Base-by-base conservation (phyloP, 2,113 vertebrate species). In the Dolichallabes microphthalmus region DNA sequence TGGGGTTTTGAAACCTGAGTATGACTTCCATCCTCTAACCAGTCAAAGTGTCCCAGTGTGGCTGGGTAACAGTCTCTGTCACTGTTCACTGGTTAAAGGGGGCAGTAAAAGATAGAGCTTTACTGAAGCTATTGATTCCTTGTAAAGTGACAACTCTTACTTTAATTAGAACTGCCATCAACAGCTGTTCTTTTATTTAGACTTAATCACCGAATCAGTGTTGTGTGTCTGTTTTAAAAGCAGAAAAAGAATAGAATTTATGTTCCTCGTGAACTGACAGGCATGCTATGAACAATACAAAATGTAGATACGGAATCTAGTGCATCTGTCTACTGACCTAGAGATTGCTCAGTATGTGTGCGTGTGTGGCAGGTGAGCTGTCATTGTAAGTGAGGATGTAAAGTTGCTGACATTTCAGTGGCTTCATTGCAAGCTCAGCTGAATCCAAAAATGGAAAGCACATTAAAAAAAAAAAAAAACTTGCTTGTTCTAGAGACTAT, bases 101-200 rank as follows among this genome's bases (percentile, higher is more conserved):
- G 53, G 19, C 61, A 74, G 61, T 88, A 82, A 85, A 88, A 85
- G 73, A 85, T 81, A 55, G 32, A 84, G 63, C 82, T 83, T 76
- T 71, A 79, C 82, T 78, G 61, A 83, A 74, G 88, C 85, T 82
- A 88, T 86, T 79, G 88, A 88, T 88, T 85, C 85, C 79, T 69
- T 30, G 53, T 87, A 85, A 86, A 82, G 83, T 86, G 85, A 86
- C 82, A 85, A 61, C 84, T 81, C 82, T 57, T 61, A 75, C 80
- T 80, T 82, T 89, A 89, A 89, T 89, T 88, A 86, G 55, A 88
- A 52, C 77, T 88, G 88, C 88, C 87, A 80, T 82, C 82, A 89
- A 88, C 88, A 89, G 85, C 85, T 89, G 85, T 86, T 86, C 82
- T 86, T 82, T 87, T 35, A 86, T 89, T 88, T 82, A 74, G 78